Evolutionary conservation across 2,888 invertebrate species (phyloP).

Genomic region (Aromia moschata): DNA sequence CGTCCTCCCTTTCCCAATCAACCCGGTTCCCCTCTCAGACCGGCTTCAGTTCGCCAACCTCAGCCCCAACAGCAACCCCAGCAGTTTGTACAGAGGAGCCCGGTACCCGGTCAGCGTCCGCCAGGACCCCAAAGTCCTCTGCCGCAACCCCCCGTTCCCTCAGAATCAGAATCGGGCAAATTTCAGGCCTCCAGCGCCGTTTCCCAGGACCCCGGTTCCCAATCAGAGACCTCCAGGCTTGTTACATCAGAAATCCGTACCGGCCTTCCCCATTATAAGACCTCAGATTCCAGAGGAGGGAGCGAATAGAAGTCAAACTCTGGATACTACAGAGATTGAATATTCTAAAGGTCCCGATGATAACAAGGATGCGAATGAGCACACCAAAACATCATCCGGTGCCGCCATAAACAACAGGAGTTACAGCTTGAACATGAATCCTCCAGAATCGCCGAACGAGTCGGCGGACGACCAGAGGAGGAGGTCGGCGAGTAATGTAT

Average conservation of each 20-base stretch:
- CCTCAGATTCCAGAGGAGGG: conserved; percentile 41
- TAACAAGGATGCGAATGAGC: conserved; percentile 40
- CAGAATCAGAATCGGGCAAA: conserved; percentile 43
- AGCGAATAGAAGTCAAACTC: conserved; percentile 52
- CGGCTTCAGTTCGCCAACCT: conserved; percentile 42
- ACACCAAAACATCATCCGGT: conserved; percentile 52
- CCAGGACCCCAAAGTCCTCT: conserved; percentile 47
- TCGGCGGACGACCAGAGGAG: conserved; percentile 65
- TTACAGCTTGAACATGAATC: conserved; percentile 66
- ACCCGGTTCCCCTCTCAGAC: conserved; percentile 54
- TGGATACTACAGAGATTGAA: conserved; percentile 56
- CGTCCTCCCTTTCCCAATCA: conserved; percentile 54
- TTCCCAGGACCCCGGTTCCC: conserved; percentile 63
- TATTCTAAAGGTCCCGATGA: conserved; percentile 62
- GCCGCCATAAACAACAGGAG: conserved; percentile 66
- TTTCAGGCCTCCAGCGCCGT: conserved; percentile 64
- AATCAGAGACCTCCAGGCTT: conserved; percentile 49
- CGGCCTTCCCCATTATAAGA: conserved; percentile 42
- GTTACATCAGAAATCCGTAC: conserved; percentile 52
- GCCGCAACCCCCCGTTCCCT: conserved; percentile 37
- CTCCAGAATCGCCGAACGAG: conserved; percentile 62
- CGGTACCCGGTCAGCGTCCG: conserved; percentile 51
- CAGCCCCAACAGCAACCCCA: conserved; percentile 48
- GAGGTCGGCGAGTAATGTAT: conserved; percentile 65
- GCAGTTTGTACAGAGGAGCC: conserved; percentile 45